Evolutionary conservation across 2,797 vertebrate species (phyloP), one percentile per base, ranked within the genome.

Genomic region (Urophycis tenuis): DNA sequence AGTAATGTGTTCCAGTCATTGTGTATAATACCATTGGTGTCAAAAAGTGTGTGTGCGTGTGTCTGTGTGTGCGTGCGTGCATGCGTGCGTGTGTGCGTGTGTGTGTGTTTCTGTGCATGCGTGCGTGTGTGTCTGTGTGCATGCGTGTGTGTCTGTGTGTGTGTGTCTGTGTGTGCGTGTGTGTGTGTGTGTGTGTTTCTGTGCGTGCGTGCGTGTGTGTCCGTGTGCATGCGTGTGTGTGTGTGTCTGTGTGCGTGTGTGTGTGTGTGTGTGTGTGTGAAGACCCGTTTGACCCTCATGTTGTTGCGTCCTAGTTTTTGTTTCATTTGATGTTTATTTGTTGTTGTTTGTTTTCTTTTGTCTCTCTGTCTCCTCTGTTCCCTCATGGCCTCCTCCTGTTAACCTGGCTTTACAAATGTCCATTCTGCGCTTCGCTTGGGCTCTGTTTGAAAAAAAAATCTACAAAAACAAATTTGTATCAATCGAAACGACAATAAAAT

Each of bases 321-420:
- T 71, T 71, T 91, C 88, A 82, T 91, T 92, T 91, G 88, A 90
- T 88, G 84, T 90, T 87, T 80, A 85, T 88, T 84, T 74, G 77
- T 86, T 74, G 77, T 86, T 82, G 78, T 79, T 87, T 80, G 75
- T 49, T 85, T 82, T 87, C 88, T 88, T 89, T 80, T 78, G 88
- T 90, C 81, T 86, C 86, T 92, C 86, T 90, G 81, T 85, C 88
- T 88, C 89, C 72, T 82, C 67, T 75, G 22, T 6, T 36, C 71
- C 84, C 84, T 85, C 81, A 71, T 81, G 74, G 45, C 78, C 77
- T 79, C 73, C 71, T 11, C 83, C 82, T 77, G 79, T 86, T 86
- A 34, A 81, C 85, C 82, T 73, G 74, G 71, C 85, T 87, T 86
- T 67, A 67, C 84, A 87, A 77, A 80, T 19, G 78, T 84, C 69